Base-by-base conservation (phyloP, 2,113 vertebrate genomes). In the Ciconia boyciana region DNA sequence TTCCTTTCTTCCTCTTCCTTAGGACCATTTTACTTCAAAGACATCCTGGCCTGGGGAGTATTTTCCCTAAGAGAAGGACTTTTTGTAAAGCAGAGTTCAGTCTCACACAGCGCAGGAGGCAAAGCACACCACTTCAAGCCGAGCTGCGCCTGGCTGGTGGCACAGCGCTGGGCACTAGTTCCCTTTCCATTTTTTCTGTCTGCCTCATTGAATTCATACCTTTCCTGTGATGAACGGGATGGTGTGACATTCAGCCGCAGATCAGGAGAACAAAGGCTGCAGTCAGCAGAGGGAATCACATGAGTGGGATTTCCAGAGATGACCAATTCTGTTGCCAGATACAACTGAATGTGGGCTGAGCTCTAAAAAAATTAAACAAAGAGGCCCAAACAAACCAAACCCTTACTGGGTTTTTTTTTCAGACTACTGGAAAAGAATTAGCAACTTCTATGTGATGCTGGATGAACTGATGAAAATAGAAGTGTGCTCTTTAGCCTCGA, bases 241-340 rank as follows among this genome's bases (percentile, higher is more conserved):
- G 49, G 65, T 64, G 74, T 48, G 58, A 72, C 41, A 26, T 43
- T 66, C 69, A 61, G 57, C 39, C 4, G 2, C 75, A 54, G 75
- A 34, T 44, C 66, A 51, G 46, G 49, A 68, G 52, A 84, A 89
- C 80, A 85, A 89, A 76, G 51, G 16, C 18, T 0, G 1, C 55
- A 70, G 51, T 94, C 80, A 92, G 76, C 85, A 76, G 62, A 36
- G 34, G 21, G 36, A 54, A 75, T 85, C 93, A 92, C 75, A 69
- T 88, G 85, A 58, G 36, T 17, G 28, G 55, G 29, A 36, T 69
- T 79, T 94, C 44, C 49, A 70, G 85, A 85, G 62, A 79, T n/a
- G 26, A 61, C 36, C 49, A 34, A 43, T 76, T 62, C 69, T 81
- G 39, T 29, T 78, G 41, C 43, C 52, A 79, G 57, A 57, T 43